phyloP scores from a whole-genome alignment of 2,888 invertebrate species.

The Drosophila paracracens region DNA sequence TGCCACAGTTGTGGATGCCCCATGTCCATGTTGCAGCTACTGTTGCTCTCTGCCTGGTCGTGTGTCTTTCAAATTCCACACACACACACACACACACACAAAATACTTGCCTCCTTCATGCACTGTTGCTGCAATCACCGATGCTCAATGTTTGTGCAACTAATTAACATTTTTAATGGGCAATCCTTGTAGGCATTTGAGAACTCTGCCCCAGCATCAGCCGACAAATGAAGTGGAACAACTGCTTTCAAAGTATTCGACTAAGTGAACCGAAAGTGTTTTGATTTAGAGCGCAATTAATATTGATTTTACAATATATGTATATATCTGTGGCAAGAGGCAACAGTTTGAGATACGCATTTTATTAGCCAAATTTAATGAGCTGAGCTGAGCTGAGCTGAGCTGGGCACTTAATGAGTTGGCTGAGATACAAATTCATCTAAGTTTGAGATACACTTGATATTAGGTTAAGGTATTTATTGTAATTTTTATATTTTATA shows the following conservation, averaged over 20 bases:
- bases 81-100: conserved; percentile 15
- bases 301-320: conserved; percentile 19
- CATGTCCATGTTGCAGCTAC: conserved; percentile 25
- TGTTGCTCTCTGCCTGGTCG: conserved; percentile 32
- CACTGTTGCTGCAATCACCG: conserved; percentile 62
- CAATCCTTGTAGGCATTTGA: conserved; percentile 69
- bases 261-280: conserved; percentile 38
- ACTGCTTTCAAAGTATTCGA: conserved; percentile 6
- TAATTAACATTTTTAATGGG: conserved; percentile 78
- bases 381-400: not conserved
- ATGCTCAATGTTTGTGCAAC: conserved; percentile 78
- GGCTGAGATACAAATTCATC: not conserved
- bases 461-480: fast-evolving
- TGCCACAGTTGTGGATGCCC: conserved; percentile 21
- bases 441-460: not conserved
- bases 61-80: conserved; percentile 54
- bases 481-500: not conserved
- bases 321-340: not conserved
- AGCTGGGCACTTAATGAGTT: not conserved
- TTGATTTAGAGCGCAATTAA: conserved; percentile 71
- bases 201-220: conserved; percentile 16
- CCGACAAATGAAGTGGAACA: conserved; percentile 65
- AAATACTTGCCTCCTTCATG: conserved; percentile 13
- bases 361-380: not conserved
- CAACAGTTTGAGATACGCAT: not conserved